Base-by-base conservation (phyloP, 2,797 vertebrate species). In the Gymnoscopelus microlampas region DNA sequence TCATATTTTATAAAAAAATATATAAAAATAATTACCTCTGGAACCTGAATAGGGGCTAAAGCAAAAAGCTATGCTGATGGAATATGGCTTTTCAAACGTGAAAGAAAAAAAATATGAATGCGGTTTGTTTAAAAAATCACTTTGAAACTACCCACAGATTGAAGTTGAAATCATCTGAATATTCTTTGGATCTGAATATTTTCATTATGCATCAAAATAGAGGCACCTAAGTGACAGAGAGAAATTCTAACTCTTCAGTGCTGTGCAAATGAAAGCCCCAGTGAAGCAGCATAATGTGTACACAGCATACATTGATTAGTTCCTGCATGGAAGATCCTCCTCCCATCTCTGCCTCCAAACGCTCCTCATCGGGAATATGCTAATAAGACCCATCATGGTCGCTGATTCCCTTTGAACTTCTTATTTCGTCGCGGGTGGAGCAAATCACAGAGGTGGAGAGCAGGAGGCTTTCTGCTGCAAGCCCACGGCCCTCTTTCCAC, bases 381-480 rank as follows among this genome's bases (percentile, higher is more conserved):
- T 96, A 98, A 97, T 96, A 91, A 93, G 83, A 93, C 89, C 94
- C 85, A 65, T 95, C 95, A 94, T 94, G 92, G 97, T 96, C 90
- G 92, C 95, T 94, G 95, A 95, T 95, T 97, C 96, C 93, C 95
- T 97, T 96, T 96, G 95, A 97, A 95, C 91, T 96, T 90, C 82
- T 94, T 95, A 95, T 95, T 95, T 94, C 91, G 94, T 95, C 93
- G 93, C 92, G 92, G 94, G 92, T 90, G 91, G 94, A 94, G 91
- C 91, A 84, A 96, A 95, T 94, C 94, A 94, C 93, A 95, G 94
- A 94, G 90, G 92, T 95, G 94, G 94, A 87, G 91, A 95, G 93
- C 93, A 91, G 93, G 94, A 95, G 94, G 94, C 94, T 95, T 95
- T 83, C 84, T 80, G 94, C 95, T 73, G 70, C 82, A 66, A 95